Percentiles rank a stretch among this genome's conserved stretches.
These are phyloP conservation scores for Magallana gigas DNA, from an alignment of 1,140 invertebrate genomes.

Conservation along the genomic window DNA sequence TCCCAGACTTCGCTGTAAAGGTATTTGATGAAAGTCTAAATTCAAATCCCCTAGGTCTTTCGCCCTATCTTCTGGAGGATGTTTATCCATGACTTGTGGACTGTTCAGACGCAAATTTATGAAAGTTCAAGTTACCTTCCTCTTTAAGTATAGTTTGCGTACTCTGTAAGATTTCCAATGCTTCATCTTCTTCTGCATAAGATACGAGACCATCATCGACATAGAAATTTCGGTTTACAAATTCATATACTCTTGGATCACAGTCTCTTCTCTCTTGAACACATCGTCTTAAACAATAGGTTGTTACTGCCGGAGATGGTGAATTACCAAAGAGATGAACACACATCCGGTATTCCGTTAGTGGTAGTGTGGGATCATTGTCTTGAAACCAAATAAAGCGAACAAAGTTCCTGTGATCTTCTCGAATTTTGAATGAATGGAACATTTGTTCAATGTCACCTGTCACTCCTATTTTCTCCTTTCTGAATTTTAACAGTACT, in stretches of 20 bases:
- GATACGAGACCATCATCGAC: too few species aligned
- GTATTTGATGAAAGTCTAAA: not conserved
- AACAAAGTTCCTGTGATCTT: not conserved
- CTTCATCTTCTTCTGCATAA: too few species aligned
- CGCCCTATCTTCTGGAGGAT: not conserved
- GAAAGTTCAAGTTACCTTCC: not conserved
- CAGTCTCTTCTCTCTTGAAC: too few species aligned
- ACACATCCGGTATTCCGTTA: too few species aligned
- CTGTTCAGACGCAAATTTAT: not conserved
- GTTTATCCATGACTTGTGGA: not conserved
- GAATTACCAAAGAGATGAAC: too few species aligned
- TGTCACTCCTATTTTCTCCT: not conserved
- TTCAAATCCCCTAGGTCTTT: not conserved
- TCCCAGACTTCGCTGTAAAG: not conserved
- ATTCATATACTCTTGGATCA: too few species aligned
- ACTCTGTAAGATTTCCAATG: not conserved
- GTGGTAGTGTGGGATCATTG: too few species aligned
- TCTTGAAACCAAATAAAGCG: too few species aligned
- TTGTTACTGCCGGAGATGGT: too few species aligned
- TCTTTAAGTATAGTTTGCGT: not conserved
- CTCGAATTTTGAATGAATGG: not conserved
- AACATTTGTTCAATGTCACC: conserved; percentile 20
- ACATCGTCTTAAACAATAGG: too few species aligned
- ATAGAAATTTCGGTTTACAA: too few species aligned
- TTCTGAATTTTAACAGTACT: not conserved